These are phyloP conservation scores for Stomatorhinus walkeri DNA, from an alignment of 2,797 vertebrate species.

Conservation along the genomic window DNA sequence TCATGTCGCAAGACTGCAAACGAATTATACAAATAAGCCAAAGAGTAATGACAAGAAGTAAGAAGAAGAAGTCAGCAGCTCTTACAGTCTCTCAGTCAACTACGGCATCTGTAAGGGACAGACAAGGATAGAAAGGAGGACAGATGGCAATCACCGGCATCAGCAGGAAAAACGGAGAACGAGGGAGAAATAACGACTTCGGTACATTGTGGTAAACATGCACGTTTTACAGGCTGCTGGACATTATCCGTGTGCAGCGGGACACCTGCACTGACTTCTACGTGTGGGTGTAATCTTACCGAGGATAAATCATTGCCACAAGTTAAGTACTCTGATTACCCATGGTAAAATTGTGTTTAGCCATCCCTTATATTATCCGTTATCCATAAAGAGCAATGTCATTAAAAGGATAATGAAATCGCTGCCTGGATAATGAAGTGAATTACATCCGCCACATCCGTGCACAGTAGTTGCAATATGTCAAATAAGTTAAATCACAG, in stretches of 20 bases:
- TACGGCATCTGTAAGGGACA: conserved; percentile 48
- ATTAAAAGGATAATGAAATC: not conserved
- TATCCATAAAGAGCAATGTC: not conserved
- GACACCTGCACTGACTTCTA: not conserved
- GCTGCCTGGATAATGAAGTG: not conserved
- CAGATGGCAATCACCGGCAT: conserved; percentile 21
- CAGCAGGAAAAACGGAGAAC: not conserved
- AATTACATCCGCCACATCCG: not conserved
- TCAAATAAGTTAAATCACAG: not conserved
- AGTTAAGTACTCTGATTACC: not conserved
- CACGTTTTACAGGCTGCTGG: not conserved
- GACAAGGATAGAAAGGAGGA: conserved; percentile 28
- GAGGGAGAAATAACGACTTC: not conserved
- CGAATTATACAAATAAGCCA: not conserved
- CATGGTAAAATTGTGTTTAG: not conserved
- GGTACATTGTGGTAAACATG: not conserved
- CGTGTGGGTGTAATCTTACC: not conserved
- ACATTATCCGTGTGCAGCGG: not conserved
- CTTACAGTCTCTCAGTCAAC: conserved; percentile 54
- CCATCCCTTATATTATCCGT: not conserved
- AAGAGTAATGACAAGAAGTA: conserved; percentile 31
- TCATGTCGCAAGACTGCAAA: not conserved
- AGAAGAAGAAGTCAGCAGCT: conserved; percentile 34
- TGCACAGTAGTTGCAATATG: not conserved
- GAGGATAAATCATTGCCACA: not conserved